Evolutionary conservation across 2,113 vertebrate genomes (phyloP), one percentile per base, ranked within the genome.

Genomic region (Cathartes aura): DNA sequence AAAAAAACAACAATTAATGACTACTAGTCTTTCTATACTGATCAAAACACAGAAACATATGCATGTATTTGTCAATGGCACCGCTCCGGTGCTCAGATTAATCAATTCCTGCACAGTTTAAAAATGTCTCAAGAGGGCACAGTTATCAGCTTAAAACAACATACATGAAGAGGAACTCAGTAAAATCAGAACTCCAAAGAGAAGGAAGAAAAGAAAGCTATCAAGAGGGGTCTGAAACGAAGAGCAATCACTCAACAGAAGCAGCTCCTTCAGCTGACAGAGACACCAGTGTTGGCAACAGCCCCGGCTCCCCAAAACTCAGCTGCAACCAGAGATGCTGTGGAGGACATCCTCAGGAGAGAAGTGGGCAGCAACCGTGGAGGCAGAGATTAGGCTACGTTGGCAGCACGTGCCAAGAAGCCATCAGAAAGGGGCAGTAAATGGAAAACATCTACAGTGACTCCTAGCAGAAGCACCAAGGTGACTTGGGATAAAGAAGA

Each of bases 221-320:
- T 30, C 26, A 9, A 55, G 43, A 91, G 10, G 7, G 11, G 2
- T 40, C 24, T 2, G 2, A 84, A 81, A 23, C 0, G 3, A 73
- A 66, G 72, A 79, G 21, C 19, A 45, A 4, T 16, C 6, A 2
- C 38, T 74, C 3, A 2, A 48, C 26, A 70, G 50, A 16, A 30
- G 29, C 11, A 8, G 43, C 14, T 64, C 5, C 50, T 85, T 56
- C 53, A 48, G 48, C 38, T 38, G 59, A 27, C 13, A 23, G 26
- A 48, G 45, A 38, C 9, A 1, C 12, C 3, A 4, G 20, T 1
- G 14, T 6, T 29, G 36, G 64, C 15, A 13, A 34, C 3, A 67
- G 47, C 24, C 34, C 23, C 6, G 1, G n/a, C 40, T 59, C 48
- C 34, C 27, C 43, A 68, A 53, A 78, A n/a, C 19, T 6, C n/a